Percentiles rank a stretch among this genome's conserved stretches.
phyloP scores from a whole-genome alignment of 2,888 invertebrate genomes.

The Gonocerus acuteangulatus region DNA sequence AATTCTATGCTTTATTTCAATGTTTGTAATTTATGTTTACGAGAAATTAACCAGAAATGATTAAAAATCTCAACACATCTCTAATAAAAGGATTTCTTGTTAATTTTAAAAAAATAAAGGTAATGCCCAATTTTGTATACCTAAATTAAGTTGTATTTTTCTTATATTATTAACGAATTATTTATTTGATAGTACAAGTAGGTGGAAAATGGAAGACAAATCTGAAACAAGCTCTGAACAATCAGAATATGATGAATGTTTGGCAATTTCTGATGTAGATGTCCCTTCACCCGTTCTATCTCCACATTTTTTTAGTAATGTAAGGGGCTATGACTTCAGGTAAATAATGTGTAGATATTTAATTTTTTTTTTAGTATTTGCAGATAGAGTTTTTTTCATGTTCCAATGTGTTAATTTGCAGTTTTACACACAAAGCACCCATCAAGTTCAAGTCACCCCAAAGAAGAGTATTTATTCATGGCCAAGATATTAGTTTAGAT shows the following conservation, averaged over 20 bases:
- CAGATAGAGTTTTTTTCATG: neutral
- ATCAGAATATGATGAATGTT: constrained; percentile 71
- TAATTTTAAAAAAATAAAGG: no score
- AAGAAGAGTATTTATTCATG: constrained; percentile 73
- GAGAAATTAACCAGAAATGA: no score
- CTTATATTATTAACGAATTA: no score
- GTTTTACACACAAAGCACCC: constrained; percentile 42
- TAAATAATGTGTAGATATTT: neutral
- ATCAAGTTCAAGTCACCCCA: constrained; percentile 66
- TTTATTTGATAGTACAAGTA: no score
- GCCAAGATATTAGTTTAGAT: constrained; percentile 64
- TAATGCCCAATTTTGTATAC: no score
- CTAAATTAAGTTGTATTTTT: no score
- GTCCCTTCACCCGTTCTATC: constrained; percentile 40
- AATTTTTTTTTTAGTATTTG: neutral
- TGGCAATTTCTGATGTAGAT: constrained; percentile 59
- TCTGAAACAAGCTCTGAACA: constrained; percentile 44
- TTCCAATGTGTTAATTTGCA: constrained; percentile 13
- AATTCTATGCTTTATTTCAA: no score
- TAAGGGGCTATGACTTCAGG: constrained; percentile 8
- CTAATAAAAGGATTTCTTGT: no score
- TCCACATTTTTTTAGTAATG: neutral
- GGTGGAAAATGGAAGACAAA: constrained; percentile 31
- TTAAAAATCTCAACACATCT: no score
- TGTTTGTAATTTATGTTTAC: no score